Conservation (phyloP, 2,888 invertebrate species). For the Poecilobothrus nobilitatus region DNA sequence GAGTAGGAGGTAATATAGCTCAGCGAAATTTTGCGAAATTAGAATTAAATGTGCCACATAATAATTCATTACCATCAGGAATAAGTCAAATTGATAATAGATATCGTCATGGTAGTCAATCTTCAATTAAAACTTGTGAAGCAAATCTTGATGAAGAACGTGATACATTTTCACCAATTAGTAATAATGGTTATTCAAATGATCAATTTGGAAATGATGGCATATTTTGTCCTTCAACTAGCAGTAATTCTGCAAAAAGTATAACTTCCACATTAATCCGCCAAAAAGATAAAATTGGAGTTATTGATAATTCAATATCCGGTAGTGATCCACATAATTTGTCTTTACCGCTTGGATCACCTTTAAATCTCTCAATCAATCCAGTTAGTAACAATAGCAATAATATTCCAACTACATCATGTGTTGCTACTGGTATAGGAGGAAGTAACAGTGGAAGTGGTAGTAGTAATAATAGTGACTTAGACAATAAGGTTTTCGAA, state of each 20-base stretch:
- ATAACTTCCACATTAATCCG: not conserved
- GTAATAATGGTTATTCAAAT: conserved; percentile 32
- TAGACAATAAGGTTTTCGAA: conserved; percentile 23
- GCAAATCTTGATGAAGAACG: conserved; percentile 39
- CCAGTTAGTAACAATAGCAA: not conserved
- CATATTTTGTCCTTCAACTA: not conserved
- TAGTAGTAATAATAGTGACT: conserved; percentile 16
- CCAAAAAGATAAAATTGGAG: conserved; percentile 22
- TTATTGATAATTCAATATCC: conserved; percentile 10
- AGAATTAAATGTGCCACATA: not conserved
- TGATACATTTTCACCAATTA: conserved; percentile 42
- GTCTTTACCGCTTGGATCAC: not conserved
- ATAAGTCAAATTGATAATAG: not conserved
- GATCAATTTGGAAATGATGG: conserved; percentile 16
- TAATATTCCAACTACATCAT: not conserved
- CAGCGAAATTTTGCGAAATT: not conserved
- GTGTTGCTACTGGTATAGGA: not conserved
- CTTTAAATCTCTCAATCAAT: not conserved
- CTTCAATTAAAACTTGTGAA: conserved; percentile 39
- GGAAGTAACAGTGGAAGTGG: conserved; percentile 2
- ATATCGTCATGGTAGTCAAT: conserved; percentile 25
- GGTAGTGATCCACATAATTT: conserved; percentile 1
- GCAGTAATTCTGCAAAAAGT: not conserved
- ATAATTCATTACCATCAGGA: not conserved
- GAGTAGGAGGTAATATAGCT: not conserved